Evolutionary conservation across 2,888 invertebrate species (phyloP), one percentile per base, ranked within the genome.

Genomic region (Caenorhabditis panamensis): DNA sequence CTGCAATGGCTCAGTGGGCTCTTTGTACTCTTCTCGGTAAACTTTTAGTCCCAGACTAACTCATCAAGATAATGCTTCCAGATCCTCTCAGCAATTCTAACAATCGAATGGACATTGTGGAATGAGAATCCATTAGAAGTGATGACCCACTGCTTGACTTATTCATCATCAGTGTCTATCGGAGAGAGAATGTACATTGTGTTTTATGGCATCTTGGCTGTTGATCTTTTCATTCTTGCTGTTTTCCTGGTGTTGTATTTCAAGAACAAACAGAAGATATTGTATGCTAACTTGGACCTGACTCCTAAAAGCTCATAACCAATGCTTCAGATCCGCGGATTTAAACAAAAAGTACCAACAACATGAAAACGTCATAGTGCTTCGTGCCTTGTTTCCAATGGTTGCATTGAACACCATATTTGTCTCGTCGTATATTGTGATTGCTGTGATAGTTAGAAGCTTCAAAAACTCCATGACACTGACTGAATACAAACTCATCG

Each of bases 131-230:
- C 69, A 24, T 28, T 31, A 8, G 80, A 80, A 31, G 44, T 62
- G 28, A 76, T 80, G 69, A 80, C 80, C 20, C 75, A 76, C 11
- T 80, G 80, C 20, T 49, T 76, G 37, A 47, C 76, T 0, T 80
- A 80, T 62, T 80, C 80, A 31, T 31, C 80, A 67, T 80, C 80
- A 11, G 61, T 22, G 6, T 67, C 75, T 9, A 76, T 80, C 58
- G 76, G 80, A 3, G 66, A 66, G 22, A 37, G 80, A 31, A 64
- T 76, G 61, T 80, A 66, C 47, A 59, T 58, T 20, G 76, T 80
- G 11, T 66, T 80, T 36, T 56, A 66, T 36, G 80, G 59, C n/a
- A 63, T 76, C 18, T 44, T 80, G 9, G 54, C 58, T 6, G 59
- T 61, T 41, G 80, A 76, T 13, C 16, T 76, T 22, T 37, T 69